These are phyloP conservation scores for Zingel zingel DNA, from an alignment of 2,113 vertebrate species.

Conservation along the genomic window DNA sequence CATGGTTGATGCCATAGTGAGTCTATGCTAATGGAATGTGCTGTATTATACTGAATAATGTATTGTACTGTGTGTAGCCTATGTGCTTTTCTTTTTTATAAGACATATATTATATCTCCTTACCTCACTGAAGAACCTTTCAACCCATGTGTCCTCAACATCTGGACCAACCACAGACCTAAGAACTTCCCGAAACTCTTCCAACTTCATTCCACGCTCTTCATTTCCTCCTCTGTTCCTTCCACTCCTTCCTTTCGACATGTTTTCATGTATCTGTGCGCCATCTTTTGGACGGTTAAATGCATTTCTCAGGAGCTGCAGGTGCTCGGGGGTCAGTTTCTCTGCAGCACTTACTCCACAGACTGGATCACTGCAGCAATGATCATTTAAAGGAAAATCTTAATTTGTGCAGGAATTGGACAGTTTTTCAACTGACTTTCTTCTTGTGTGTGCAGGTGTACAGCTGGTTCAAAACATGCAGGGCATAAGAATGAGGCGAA, in stretches of 20 bases:
- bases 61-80: neutral
- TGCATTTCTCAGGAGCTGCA: slow-evolving; percentile 62
- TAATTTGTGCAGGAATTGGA: neutral
- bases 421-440: neutral
- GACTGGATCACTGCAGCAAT: slow-evolving; percentile 48
- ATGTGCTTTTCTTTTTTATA: neutral
- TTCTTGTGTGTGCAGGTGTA: neutral
- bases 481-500: neutral
- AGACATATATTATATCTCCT: neutral
- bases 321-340: slow-evolving; percentile 57
- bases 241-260: neutral
- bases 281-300: slow-evolving; percentile 42
- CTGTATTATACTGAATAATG: neutral
- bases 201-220: slow-evolving; percentile 46
- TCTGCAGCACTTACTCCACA: slow-evolving; percentile 60
- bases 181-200: slow-evolving; percentile 70
- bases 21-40: neutral
- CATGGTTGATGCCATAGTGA: neutral
- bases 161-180: slow-evolving; percentile 56
- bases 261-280: slow-evolving; percentile 6
- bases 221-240: slow-evolving; percentile 13
- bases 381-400: neutral
- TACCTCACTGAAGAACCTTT: slow-evolving; percentile 76
- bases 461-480: slow-evolving; percentile 1
- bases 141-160: slow-evolving; percentile 48